phyloP scores from a whole-genome alignment of 1,140 invertebrate genomes.

The Aporrectodea caliginosa region DNA sequence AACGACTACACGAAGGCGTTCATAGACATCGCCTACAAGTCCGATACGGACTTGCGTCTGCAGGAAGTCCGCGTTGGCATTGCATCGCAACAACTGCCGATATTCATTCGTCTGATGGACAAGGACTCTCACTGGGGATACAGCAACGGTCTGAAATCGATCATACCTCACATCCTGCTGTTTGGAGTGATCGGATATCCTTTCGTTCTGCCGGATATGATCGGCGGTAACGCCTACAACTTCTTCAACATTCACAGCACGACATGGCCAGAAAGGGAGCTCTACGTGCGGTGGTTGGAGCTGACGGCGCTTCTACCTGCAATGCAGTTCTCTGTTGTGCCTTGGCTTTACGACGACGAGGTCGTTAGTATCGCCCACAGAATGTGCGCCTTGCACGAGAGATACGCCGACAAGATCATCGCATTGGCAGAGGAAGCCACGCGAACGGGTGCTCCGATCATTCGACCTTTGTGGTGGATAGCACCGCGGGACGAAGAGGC shows the following conservation, averaged over 20 bases:
- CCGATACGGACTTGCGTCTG: conserved; percentile 60
- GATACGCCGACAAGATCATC: conserved; percentile 36
- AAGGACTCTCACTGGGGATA: conserved; percentile 75
- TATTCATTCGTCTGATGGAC: conserved; percentile 84
- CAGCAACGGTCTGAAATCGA: conserved; percentile 76
- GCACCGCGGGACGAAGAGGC: conserved; percentile 72
- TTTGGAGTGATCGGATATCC: conserved; percentile 81
- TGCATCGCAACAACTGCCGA: conserved; percentile 70
- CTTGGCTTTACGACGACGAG: conserved; percentile 78
- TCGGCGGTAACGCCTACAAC: conserved; percentile 75
- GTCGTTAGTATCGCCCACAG: conserved; percentile 64
- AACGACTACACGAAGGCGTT: conserved; percentile 18
- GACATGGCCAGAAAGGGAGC: conserved; percentile 65
- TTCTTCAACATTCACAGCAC: conserved; percentile 18
- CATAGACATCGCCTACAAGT: conserved; percentile 63
- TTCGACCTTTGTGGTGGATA: conserved; percentile 87
- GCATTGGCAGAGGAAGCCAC: neutral
- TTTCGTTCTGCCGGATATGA: conserved; percentile 82
- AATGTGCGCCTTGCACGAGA: conserved; percentile 66
- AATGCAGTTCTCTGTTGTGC: conserved; percentile 80
- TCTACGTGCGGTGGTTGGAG: conserved; percentile 87
- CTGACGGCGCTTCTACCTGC: conserved; percentile 78
- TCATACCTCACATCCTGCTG: conserved; percentile 74
- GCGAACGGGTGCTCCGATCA: conserved; percentile 50
- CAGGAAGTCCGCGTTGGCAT: conserved; percentile 76